Conservation (phyloP, 2,888 invertebrate genomes). For the Dynastes grantii region DNA sequence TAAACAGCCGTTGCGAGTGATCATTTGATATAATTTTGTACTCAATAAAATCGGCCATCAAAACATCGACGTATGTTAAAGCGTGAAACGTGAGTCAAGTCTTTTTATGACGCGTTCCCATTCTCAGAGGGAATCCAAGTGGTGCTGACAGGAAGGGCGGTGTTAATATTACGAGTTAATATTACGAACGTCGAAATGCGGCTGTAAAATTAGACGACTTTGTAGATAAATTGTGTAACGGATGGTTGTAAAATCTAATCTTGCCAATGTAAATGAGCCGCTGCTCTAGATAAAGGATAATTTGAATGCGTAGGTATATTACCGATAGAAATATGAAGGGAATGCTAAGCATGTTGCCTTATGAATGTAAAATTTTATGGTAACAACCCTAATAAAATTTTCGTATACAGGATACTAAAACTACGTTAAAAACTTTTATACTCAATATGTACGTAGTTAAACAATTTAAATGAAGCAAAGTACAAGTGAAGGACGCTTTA, state of each 20-base stretch:
- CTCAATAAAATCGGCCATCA: constrained; percentile 37
- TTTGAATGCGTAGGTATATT: not conserved
- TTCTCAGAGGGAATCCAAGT: constrained; percentile 18
- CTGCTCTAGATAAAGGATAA: constrained; percentile 1
- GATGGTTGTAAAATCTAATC: constrained; percentile 34
- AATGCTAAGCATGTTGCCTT: not conserved
- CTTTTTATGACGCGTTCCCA: constrained; percentile 33
- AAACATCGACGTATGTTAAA: constrained; percentile 39
- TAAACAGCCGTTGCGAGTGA: constrained; percentile 42
- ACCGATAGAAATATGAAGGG: not conserved
- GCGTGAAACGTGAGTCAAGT: constrained; percentile 34
- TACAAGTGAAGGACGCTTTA: too few species aligned
- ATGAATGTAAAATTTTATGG: constrained; percentile 21
- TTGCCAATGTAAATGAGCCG: constrained; percentile 29
- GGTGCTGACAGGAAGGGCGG: constrained; percentile 27
- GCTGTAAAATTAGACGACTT: constrained; percentile 41
- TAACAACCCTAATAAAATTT: constrained; percentile 13
- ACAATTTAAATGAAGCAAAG: too few species aligned
- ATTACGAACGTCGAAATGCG: constrained; percentile 33
- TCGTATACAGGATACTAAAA: not conserved
- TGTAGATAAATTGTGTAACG: constrained; percentile 33
- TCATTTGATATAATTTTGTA: constrained; percentile 42
- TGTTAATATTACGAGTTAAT: constrained; percentile 1
- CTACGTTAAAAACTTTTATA: not conserved
- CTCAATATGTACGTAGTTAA: not conserved